phyloP scores from a whole-genome alignment of 2,113 vertebrate genomes.

The Oxyura jamaicensis region DNA sequence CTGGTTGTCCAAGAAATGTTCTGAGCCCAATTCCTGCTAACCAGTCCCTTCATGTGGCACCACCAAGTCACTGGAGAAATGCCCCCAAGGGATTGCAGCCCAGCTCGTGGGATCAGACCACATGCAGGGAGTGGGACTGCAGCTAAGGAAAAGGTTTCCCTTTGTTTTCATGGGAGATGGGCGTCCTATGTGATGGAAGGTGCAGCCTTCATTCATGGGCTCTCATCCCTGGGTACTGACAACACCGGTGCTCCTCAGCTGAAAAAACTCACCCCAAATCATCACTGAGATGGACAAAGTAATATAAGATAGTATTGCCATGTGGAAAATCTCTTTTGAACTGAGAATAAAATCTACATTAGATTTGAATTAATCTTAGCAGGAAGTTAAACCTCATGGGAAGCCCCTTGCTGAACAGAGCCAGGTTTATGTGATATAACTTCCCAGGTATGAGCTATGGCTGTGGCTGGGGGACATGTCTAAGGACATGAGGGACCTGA shows the following conservation, averaged over 20 bases:
- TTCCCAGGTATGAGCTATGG: background rate
- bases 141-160: background rate
- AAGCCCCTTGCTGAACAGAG: background rate
- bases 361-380: background rate
- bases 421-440: background rate
- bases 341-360: background rate
- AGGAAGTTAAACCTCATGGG: background rate
- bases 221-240: background rate
- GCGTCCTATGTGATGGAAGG: background rate
- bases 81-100: accelerated
- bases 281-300: background rate
- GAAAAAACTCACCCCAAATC: background rate
- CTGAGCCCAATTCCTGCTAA: background rate
- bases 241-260: background rate
- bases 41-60: background rate
- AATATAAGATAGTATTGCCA: background rate
- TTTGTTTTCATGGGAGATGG: background rate
- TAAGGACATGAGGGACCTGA: background rate
- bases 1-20: background rate
- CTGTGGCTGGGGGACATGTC: background rate
- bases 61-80: background rate
- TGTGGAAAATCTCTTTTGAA: background rate
- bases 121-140: background rate
- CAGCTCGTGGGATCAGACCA: background rate
- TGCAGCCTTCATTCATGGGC: background rate